Conservation (phyloP, 2,113 vertebrate genomes). For the Vulpes lagopus region DNA sequence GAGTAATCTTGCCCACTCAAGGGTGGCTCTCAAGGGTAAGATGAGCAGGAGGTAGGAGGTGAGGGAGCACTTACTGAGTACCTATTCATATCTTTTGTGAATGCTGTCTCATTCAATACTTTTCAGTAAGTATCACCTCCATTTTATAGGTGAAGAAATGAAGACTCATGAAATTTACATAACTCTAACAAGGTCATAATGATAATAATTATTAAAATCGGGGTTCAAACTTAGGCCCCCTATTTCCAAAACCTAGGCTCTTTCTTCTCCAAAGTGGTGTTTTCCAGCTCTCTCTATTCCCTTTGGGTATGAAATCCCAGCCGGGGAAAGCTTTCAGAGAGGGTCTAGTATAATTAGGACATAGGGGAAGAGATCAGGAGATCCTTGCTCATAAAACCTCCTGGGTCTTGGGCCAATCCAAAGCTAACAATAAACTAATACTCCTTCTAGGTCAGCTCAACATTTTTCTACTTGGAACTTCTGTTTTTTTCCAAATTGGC, state of each 20-base stretch:
- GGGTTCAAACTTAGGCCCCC: not conserved
- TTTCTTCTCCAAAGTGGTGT: not conserved
- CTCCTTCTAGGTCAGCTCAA: not conserved
- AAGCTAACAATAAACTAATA: not conserved
- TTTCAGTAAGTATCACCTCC: not conserved
- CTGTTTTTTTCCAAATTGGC: not conserved
- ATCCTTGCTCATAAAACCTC: not conserved
- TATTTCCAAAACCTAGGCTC: not conserved
- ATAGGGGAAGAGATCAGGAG: not conserved
- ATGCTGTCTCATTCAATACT: not conserved
- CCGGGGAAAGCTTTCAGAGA: not conserved
- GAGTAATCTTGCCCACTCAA: not conserved
- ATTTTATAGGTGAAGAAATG: conserved; percentile 25
- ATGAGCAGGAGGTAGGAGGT: not conserved
- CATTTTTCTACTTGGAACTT: not conserved
- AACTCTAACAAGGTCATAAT: not conserved
- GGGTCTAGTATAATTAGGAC: not conserved
- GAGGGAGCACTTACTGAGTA: not conserved
- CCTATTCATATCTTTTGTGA: not conserved
- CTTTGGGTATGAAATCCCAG: not conserved
- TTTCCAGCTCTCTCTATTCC: not conserved
- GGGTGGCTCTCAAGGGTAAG: not conserved
- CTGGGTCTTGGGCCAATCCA: not conserved
- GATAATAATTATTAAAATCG: not conserved
- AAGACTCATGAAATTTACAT: not conserved